Evolutionary conservation across 2,797 vertebrate species (phyloP).

Genomic region (Morus bassanus): DNA sequence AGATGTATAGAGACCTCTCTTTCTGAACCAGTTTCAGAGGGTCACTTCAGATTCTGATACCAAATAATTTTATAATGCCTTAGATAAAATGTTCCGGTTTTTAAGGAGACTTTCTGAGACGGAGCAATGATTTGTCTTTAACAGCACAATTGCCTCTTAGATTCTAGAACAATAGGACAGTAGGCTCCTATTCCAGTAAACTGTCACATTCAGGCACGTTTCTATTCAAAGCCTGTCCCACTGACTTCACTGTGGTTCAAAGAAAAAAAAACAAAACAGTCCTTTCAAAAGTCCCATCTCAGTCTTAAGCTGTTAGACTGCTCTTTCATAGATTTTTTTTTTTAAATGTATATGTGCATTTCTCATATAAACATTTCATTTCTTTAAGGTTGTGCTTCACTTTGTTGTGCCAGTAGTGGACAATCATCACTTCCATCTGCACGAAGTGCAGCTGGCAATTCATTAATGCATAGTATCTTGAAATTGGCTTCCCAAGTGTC

Average conservation of each 20-base stretch:
- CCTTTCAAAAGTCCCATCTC: not conserved
- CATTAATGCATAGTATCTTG: conserved; percentile 87
- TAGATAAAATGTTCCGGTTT: not conserved
- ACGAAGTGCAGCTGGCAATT: conserved; percentile 72
- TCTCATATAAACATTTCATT: not conserved
- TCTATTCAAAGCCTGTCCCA: not conserved
- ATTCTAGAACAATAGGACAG: not conserved
- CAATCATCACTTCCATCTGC: conserved; percentile 36
- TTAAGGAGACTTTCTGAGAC: not conserved
- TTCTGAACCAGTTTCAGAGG: not conserved
- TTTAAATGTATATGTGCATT: not conserved
- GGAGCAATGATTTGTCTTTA: not conserved
- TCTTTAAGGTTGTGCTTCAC: conserved; percentile 85
- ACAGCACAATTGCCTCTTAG: not conserved
- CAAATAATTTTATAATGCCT: not conserved
- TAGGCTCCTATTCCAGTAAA: not conserved
- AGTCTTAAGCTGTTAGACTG: not conserved
- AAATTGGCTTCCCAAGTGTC: conserved; percentile 84
- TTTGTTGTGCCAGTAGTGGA: conserved; percentile 78
- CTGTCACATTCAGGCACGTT: not conserved
- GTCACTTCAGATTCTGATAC: not conserved
- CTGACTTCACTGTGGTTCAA: not conserved
- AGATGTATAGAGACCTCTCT: not conserved
- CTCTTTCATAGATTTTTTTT: not conserved
- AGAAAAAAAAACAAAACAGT: not conserved